A percentile compares a stretch with the other conserved stretches of the same genome.
These are phyloP conservation scores for Whitmania pigra DNA, from an alignment of 1,140 invertebrate genomes.

Conservation along the genomic window DNA sequence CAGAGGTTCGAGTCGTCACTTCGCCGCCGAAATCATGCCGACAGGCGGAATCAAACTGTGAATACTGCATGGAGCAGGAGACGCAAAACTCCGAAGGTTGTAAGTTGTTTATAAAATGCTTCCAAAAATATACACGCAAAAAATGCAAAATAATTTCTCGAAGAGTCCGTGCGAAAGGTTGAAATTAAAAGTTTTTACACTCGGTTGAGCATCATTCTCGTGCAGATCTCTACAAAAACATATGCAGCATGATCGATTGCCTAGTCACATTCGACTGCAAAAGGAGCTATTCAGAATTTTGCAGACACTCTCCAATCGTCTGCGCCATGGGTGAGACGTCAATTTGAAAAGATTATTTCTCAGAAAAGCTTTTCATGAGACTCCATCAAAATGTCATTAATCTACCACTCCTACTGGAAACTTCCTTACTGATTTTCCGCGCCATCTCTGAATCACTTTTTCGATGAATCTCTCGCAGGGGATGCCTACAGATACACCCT, in stretches of 20 bases:
- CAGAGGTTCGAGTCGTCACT: constrained; percentile 17
- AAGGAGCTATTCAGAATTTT: constrained; percentile 10
- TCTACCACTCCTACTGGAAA: no score
- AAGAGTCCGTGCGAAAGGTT: background rate
- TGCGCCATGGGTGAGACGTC: constrained; percentile 19
- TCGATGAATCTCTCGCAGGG: constrained; percentile 26
- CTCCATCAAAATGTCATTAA: no score
- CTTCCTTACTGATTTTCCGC: background rate
- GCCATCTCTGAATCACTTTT: background rate
- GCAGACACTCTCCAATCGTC: constrained; percentile 1
- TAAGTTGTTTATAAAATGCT: background rate
- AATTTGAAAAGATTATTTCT: no score
- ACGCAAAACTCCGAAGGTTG: background rate
- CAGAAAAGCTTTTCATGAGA: no score
- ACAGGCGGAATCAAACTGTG: constrained; percentile 13
- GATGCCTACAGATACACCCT: constrained; percentile 33
- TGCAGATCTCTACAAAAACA: constrained; percentile 7
- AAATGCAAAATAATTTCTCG: background rate
- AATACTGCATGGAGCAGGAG: constrained; percentile 17
- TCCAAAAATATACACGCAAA: background rate
- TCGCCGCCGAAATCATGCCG: constrained; percentile 15
- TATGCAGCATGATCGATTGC: constrained; percentile 1
- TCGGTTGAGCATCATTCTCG: background rate
- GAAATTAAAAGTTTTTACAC: constrained; percentile 4
- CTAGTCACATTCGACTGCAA: background rate